Base-by-base conservation (phyloP, 2,797 vertebrate species). In the Pseudopleuronectes americanus region DNA sequence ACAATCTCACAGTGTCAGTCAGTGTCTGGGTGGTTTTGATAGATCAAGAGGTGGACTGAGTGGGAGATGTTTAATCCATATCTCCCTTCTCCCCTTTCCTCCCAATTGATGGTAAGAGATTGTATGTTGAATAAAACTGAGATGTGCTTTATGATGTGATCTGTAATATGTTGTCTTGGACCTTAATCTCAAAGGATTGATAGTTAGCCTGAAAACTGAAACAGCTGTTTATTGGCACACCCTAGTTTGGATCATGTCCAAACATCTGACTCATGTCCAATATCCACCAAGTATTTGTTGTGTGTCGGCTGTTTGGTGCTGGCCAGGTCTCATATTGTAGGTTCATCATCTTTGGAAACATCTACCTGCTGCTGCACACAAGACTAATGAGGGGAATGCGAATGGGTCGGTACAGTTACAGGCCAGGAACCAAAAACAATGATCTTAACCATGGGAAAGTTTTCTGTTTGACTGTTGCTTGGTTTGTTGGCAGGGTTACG, bases 1-100 rank as follows among this genome's bases (percentile, higher is more conserved):
- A 33, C 22, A 26, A 54, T 17, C 58, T 71, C 33, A 63, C 55
- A 73, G 33, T 68, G 48, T 65, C 49, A 31, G 4, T 14, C 54
- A 31, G 4, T 5, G 38, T 53, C 21, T 49, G 26, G 57, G 57
- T 38, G 9, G 57, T 71, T 57, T 55, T 36, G 38, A 13, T 3
- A 43, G 21, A 57, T 68, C 57, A 58, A 36, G 56, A 58, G 31
- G 26, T 64, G 10, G 62, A 61, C 22, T 1, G 21, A 54, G 13
- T 17, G 22, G 57, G n/a, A 48, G 76, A 71, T 55, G 24, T 26
- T 68, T 4, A 59, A 65, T 22, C 24, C 9, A 21, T 12, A 61
- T 48, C 13, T 17, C 9, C 31, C 38, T 70, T 13, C 13, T 47
- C 9, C 10, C 9, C 23, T 43, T 67, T 67, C 28, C 28, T 16